These are phyloP conservation scores for Petrosia ficiformis DNA, from an alignment of 37 sponge, comb jelly and placozoan species.

Conservation along the genomic window DNA sequence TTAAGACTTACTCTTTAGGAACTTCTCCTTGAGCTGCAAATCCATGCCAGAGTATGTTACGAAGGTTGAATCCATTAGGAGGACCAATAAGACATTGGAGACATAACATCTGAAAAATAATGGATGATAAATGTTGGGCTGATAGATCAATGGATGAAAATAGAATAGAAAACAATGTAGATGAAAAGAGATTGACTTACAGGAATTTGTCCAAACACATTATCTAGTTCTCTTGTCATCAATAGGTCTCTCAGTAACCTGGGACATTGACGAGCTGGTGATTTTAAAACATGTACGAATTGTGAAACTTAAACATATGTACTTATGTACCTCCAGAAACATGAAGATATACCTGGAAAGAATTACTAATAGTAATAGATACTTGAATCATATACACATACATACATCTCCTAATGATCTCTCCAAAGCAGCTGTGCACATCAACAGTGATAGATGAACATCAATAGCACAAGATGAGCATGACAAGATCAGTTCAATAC, in stretches of 20 bases:
- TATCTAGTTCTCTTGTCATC: constrained; percentile 35
- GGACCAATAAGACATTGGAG: constrained; percentile 68
- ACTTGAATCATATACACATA: not conserved
- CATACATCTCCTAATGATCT: constrained; percentile 77
- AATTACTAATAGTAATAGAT: not conserved
- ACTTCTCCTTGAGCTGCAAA: constrained; percentile 64
- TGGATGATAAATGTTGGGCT: not conserved
- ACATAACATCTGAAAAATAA: constrained; percentile 40
- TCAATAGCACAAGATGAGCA: not conserved
- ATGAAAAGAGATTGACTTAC: constrained; percentile 24
- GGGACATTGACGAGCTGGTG: constrained; percentile 46
- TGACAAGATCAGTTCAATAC: constrained; percentile 21
- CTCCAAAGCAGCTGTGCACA: constrained; percentile 58
- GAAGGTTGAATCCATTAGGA: constrained; percentile 73
- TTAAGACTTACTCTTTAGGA: constrained; percentile 39
- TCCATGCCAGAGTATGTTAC: constrained; percentile 87
- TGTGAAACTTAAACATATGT: not conserved
- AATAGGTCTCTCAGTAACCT: constrained; percentile 63
- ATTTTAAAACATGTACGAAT: not conserved
- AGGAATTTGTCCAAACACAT: constrained; percentile 35
- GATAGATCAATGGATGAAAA: not conserved
- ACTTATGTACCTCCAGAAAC: constrained; percentile 46
- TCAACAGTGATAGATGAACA: constrained; percentile 20
- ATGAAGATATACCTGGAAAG: constrained; percentile 45
- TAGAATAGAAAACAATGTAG: not conserved